Evolutionary conservation across 1,140 invertebrate genomes (phyloP), one percentile per base, ranked within the genome.

Genomic region (Halotydeus destructor): DNA sequence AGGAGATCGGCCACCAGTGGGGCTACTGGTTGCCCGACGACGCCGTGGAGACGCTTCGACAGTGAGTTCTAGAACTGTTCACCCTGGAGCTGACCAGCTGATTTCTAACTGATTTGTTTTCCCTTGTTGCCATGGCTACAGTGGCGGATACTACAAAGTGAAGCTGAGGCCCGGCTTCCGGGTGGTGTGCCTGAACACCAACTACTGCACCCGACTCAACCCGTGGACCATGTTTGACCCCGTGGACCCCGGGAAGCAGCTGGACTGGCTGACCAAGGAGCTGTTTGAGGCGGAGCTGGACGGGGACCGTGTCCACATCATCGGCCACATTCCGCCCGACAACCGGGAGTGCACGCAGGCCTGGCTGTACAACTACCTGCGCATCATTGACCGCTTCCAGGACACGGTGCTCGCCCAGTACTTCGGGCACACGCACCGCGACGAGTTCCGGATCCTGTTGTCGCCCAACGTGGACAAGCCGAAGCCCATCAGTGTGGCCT

Each of bases 261-360:
- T 98, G 3, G 78, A 85, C 48, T 98, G 93, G 93, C 69, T 98
- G 24, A 79, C 93, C 33, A 77, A 84, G 49, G 83, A 93, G 56
- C 60, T 98, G 2, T 83, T 89, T 57, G 74, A 77, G 23, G 86
- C 89, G 0, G 91, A 98, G 63, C 74, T 83, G 53, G 82, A 75
- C 44, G 74, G 75, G 5, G 85, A 96, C 60, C 89, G 89, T 47
- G 89, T 96, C 4, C 89, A 98, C 54, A 79, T 99, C 6, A 81
- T 98, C 31, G 89, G 89, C 5, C 93, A 99, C 54, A 94, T 98
- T 50, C 88, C 88, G 1, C 88, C 91, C 0, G 88, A 88, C n/a
- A 78, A 85, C 54, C 75, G 76, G 0, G 83, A 91, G 55, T 89
- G 84, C 54, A 60, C 86, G 11, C 79, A 82, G 60, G 77, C 85